Base-by-base conservation (phyloP, 2,888 invertebrate genomes). In the Nycteola revayana region DNA sequence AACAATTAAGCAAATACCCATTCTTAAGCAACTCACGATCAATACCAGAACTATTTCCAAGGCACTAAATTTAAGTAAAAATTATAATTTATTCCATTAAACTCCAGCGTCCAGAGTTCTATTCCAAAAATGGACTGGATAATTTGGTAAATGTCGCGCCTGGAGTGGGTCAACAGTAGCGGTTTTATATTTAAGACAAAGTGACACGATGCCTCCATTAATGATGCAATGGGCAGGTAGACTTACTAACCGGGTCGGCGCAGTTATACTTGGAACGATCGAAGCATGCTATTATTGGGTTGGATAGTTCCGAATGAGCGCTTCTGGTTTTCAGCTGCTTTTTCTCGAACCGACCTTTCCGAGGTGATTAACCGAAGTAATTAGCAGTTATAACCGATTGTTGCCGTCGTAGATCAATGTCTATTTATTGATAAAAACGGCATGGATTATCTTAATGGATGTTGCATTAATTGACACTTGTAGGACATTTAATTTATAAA, bases 221-320 rank as follows among this genome's bases (percentile, higher is more conserved):
- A 82, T 69, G 64, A 77, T 82, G 76, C 78, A 86, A 57, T 58
- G 62, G 65, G 54, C 76, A 79, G 77, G 75, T 73, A 70, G 75
- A 65, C 65, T 50, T 38, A 55, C 57, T 65, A 77, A 75, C 75
- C 71, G 66, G 83, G 80, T 77, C 78, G 74, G 62, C 66, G 74
- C 60, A 66, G 72, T 66, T 87, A 86, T 77, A 84, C 75, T 79
- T 66, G 77, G 81, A 75, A 51, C 78, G 78, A 82, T 87, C 82
- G 83, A 83, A 84, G 63, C 71, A 54, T 51, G 67, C 84, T 86
- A 86, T 86, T 85, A 77, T 80, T 80, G 83, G 78, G 67, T 68
- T 68, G 74, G 70, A 72, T 71, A 71, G 75, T 74, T 77, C 68
- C 72, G 59, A 61, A 57, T 62, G 67, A 75, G 60, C 65, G 65